These are phyloP conservation scores for Phymastichus coffea DNA, from an alignment of 1,140 invertebrate genomes.

Conservation along the genomic window DNA sequence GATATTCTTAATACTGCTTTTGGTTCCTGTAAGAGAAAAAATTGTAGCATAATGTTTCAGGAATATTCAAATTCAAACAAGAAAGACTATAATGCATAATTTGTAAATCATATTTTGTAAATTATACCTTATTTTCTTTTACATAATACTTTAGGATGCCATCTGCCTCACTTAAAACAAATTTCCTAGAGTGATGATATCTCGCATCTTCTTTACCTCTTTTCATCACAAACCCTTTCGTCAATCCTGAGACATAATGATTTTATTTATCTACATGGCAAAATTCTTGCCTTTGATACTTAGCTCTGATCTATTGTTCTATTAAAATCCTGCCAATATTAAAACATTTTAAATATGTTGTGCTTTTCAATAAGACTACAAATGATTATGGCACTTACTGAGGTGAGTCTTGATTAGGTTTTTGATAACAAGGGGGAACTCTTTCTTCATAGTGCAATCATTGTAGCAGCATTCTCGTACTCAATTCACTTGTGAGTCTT, in stretches of 20 bases:
- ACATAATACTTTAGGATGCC: slow-evolving; percentile 77
- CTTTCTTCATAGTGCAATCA: slow-evolving; percentile 78
- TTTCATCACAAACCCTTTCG: slow-evolving; percentile 88
- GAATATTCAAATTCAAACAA: neutral
- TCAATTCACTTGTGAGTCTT: slow-evolving; percentile 75
- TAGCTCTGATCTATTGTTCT: slow-evolving; percentile 94
- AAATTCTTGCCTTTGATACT: slow-evolving; percentile 88
- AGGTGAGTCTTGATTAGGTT: no score
- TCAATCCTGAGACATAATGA: no score
- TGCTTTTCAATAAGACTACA: slow-evolving; percentile 11
- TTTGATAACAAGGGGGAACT: slow-evolving; percentile 80
- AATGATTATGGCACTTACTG: slow-evolving; percentile 64
- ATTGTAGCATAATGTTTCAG: no score
- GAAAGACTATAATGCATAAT: no score
- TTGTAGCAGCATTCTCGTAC: slow-evolving; percentile 76
- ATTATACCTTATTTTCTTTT: no score
- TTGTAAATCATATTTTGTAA: no score
- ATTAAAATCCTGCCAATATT: slow-evolving; percentile 69
- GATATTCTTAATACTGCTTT: slow-evolving; percentile 81
- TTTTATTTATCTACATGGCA: slow-evolving; percentile 71
- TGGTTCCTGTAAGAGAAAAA: slow-evolving; percentile 68
- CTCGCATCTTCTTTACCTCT: slow-evolving; percentile 82
- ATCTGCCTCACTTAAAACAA: slow-evolving; percentile 76
- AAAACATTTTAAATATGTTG: neutral
- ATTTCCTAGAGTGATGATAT: slow-evolving; percentile 80